Evolutionary conservation across 2,888 invertebrate species (phyloP), one percentile per base, ranked within the genome.

Genomic region (Gisinianus flammeolus): DNA sequence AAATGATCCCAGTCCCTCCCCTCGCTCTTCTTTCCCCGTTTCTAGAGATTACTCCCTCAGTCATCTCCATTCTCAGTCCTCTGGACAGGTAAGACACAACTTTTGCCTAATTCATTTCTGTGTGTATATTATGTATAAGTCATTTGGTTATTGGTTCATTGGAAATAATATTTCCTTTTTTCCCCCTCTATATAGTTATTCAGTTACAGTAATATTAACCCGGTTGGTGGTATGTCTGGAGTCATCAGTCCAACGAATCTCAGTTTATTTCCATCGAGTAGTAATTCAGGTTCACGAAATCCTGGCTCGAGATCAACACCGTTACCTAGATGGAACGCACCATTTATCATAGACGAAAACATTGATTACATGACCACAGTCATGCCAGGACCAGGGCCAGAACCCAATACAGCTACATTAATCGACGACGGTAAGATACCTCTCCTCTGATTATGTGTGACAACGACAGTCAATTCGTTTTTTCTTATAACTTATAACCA

Each of bases 201-300:
- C 90, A 95, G 94, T 85, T 97, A 97, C 89, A 93, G 96, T 83
- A 92, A 91, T 86, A 91, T 94, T 86, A 93, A 94, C 86, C 93
- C 95, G 86, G 93, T 92, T 81, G 89, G 87, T 81, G 89, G 87
- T 90, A 92, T 94, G 87, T 89, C 89, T 85, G 94, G 94, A 83
- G 93, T 94, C 85, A 94, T 95, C 87, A 94, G 94, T 87, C 94
- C 95, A 85, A 94, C 94, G 86, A 94, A 94, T 86, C 90, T 95
- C 86, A 94, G 93, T 87, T 90, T 95, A 86, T 93, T 95, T 86
- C 88, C 90, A 35, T 93, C 94, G 80, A 91, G 93, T 82, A 77
- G 80, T 73, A 83, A 82, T 71, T 81, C 82, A 35, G 80, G 83
- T 35, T 83, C 83, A 70, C 77, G 82, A 76, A 83, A 81, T 77